These are phyloP conservation scores for Corynorhinus townsendii DNA, from an alignment of 2,113 vertebrate species.

Conservation along the genomic window DNA sequence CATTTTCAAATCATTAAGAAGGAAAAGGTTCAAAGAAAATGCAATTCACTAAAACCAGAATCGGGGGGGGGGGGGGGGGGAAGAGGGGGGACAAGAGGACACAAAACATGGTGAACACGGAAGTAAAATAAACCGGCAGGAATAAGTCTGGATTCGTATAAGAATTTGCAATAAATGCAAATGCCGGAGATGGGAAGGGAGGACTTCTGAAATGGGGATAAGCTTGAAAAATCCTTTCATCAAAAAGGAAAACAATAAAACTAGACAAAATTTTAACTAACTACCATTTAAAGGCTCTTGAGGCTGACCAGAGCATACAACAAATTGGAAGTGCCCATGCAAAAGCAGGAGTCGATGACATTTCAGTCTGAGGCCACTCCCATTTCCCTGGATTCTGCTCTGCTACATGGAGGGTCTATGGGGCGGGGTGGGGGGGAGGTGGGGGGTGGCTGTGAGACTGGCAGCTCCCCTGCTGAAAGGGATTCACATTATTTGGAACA, in stretches of 20 bases:
- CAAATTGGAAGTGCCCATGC: background rate
- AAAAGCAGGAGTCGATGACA: background rate
- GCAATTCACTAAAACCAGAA: background rate
- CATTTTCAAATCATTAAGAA: background rate
- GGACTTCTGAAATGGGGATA: background rate
- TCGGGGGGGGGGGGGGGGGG: too few species aligned
- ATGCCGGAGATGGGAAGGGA: background rate
- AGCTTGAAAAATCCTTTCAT: background rate
- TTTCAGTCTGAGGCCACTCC: too few species aligned
- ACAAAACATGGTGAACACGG: background rate
- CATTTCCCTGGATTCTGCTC: background rate
- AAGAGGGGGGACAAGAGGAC: too few species aligned
- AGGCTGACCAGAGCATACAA: background rate
- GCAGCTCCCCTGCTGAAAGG: background rate
- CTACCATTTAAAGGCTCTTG: background rate
- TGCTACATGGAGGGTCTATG: rapidly evolving
- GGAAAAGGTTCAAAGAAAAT: background rate
- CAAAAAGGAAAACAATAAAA: background rate
- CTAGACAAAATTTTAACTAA: background rate
- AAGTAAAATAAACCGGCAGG: background rate
- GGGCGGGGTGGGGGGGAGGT: rapidly evolving
- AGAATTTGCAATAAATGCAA: background rate
- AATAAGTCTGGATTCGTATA: background rate
- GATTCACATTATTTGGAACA: background rate
- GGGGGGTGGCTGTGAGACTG: too few species aligned